Conservation (phyloP, 2,888 invertebrate genomes). For the Dryobota labecula region DNA sequence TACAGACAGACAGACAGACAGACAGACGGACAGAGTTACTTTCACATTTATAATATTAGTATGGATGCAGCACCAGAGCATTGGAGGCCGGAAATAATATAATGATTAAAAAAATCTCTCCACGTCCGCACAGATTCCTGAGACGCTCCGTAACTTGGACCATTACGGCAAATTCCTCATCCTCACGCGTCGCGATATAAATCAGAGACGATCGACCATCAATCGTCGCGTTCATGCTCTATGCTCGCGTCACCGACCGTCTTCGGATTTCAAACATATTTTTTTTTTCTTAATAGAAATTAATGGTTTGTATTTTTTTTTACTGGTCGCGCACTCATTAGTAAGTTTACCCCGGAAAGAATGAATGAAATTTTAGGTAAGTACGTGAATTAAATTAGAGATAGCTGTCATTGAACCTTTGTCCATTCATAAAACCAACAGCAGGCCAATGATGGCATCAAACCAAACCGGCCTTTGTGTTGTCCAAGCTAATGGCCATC, state of each 20-base stretch:
- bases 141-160: constrained; percentile 37
- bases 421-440: neutral
- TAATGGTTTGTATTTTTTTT: constrained; percentile 19
- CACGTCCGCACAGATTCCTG: constrained; percentile 33
- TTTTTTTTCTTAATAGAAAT: constrained; percentile 25
- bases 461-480: neutral
- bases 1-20: no score
- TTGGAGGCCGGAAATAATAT: constrained; percentile 19
- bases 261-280: constrained; percentile 30
- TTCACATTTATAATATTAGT: no score
- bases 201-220: constrained; percentile 55
- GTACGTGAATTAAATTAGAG: neutral
- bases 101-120: constrained; percentile 31
- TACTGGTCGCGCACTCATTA: constrained; percentile 13
- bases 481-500: neutral
- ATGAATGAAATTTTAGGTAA: neutral
- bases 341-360: neutral
- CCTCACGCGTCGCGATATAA: constrained; percentile 39
- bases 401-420: neutral
- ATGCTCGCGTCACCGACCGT: constrained; percentile 43
- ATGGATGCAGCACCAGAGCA: neutral
- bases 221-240: constrained; percentile 57
- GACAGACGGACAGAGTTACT: no score
- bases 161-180: constrained; percentile 46
- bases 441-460: neutral